A percentile compares a stretch with the other conserved stretches of the same genome.
Conservation (phyloP, 2,113 vertebrate species). For the Picathartes gymnocephalus region DNA sequence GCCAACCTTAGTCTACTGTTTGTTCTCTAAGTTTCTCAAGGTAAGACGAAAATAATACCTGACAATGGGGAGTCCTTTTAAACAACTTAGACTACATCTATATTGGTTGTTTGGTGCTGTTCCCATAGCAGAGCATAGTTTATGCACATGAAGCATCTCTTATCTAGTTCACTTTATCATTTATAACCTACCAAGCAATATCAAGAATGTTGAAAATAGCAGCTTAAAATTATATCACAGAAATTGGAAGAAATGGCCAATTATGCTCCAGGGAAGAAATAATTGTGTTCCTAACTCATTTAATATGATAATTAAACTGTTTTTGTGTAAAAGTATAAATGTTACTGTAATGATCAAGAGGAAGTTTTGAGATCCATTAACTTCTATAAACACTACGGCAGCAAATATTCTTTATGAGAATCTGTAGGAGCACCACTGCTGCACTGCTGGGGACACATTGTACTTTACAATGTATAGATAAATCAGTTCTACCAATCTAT, state of each 20-base stretch:
- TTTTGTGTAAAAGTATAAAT: background rate
- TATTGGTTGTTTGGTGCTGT: background rate
- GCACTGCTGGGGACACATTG: background rate
- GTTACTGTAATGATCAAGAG: background rate
- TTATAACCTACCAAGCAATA: background rate
- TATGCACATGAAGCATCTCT: background rate
- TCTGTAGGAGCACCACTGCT: background rate
- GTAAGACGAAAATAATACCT: background rate
- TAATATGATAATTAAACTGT: background rate
- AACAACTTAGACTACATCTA: background rate
- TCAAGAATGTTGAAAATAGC: background rate
- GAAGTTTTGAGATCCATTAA: background rate
- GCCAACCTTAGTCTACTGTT: background rate
- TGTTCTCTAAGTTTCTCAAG: background rate
- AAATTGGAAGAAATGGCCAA: background rate
- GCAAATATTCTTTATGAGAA: background rate
- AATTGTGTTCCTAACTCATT: background rate
- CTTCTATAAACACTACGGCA: background rate
- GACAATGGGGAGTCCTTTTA: background rate
- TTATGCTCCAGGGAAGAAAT: background rate
- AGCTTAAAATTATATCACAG: background rate
- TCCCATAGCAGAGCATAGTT: background rate
- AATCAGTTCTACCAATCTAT: background rate
- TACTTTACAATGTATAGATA: background rate
- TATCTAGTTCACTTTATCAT: background rate